Conservation (phyloP, 2,113 vertebrate genomes). For the Tamias sibiricus region DNA sequence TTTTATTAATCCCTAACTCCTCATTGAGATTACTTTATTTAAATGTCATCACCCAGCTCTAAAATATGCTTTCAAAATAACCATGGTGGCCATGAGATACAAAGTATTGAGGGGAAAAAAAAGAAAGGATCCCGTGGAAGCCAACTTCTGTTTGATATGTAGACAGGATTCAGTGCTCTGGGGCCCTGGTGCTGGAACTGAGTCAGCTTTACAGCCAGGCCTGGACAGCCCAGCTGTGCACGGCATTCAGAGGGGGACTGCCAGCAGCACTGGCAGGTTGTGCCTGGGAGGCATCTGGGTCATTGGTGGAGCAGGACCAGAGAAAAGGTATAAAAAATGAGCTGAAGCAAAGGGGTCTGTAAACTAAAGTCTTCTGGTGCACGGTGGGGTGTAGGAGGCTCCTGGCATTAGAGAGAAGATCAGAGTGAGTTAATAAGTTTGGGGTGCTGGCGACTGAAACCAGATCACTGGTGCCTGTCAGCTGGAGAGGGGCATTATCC, state of each 20-base stretch:
- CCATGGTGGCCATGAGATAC: slow-evolving; percentile 74
- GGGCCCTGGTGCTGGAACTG: slow-evolving; percentile 76
- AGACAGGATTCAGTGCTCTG: slow-evolving; percentile 72
- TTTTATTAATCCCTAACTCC: slow-evolving; percentile 79
- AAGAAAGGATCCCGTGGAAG: slow-evolving; percentile 73
- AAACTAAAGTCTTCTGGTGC: slow-evolving; percentile 83
- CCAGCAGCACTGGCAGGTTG: slow-evolving; percentile 76
- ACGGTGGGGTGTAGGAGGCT: slow-evolving; percentile 78
- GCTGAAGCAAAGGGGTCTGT: slow-evolving; percentile 77
- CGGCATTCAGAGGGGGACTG: slow-evolving; percentile 73
- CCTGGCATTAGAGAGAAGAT: slow-evolving; percentile 82
- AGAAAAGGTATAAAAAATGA: slow-evolving; percentile 80
- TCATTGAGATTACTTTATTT: slow-evolving; percentile 83
- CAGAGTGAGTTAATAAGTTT: slow-evolving; percentile 83
- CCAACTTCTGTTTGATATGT: slow-evolving; percentile 79
- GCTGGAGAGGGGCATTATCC: slow-evolving; percentile 81
- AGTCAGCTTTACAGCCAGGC: slow-evolving; percentile 76
- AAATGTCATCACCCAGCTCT: slow-evolving; percentile 82
- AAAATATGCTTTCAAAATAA: slow-evolving; percentile 81
- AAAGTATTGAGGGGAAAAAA: slow-evolving; percentile 72
- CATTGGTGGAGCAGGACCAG: slow-evolving; percentile 82
- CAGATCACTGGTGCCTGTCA: slow-evolving; percentile 83
- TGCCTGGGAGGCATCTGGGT: slow-evolving; percentile 81
- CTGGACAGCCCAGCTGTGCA: slow-evolving; percentile 74
- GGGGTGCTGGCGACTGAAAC: slow-evolving; percentile 82